Base-by-base conservation (phyloP, 2,797 vertebrate species). In the Microctenopoma stevenorrisi region DNA sequence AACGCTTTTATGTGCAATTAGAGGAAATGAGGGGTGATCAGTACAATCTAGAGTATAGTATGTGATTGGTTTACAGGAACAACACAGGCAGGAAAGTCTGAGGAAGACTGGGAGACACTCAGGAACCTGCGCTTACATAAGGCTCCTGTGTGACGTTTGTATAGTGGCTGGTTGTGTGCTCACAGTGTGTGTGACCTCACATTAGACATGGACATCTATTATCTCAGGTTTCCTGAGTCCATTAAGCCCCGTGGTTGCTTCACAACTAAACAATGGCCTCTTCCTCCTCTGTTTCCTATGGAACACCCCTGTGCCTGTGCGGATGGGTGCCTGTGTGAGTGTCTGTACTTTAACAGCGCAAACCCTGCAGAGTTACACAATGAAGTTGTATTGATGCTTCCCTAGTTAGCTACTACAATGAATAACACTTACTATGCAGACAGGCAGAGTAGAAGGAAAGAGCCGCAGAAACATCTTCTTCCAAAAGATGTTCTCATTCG, bases 201-300 rank as follows among this genome's bases (percentile, higher is more conserved):
- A 57, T 86, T 84, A 74, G 83, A 82, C 77, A 74, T 78, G 78
- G 83, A 80, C 80, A 84, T 89, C 86, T 79, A 92, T 93, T 90
- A 93, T 92, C 87, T 88, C 83, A 79, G 59, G 72, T 88, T 94
- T 94, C 91, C 90, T 92, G 88, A 79, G 82, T 76, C 81, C 79
- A 83, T 88, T 83, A 91, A 84, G 81, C 81, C 78, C 65, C 65
- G 62, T 59, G 74, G 78, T 85, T 84, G 87, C 82, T 68, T 81
- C 79, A 86, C 81, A 79, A 69, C 80, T 68, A 81, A 93, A 95
- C 92, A 95, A 94, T 94, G 79, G 89, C 42, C 72, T 81, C 83
- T 91, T 93, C 92, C 93, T 86, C 81, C 70, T 72, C 82, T 77
- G 82, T 82, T 93, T 93, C 92, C 91, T 88, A 70, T 81, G 76